Evolutionary conservation across 2,797 vertebrate species (phyloP), one percentile per base, ranked within the genome.

Genomic region (Mormyrus proboscirostris): DNA sequence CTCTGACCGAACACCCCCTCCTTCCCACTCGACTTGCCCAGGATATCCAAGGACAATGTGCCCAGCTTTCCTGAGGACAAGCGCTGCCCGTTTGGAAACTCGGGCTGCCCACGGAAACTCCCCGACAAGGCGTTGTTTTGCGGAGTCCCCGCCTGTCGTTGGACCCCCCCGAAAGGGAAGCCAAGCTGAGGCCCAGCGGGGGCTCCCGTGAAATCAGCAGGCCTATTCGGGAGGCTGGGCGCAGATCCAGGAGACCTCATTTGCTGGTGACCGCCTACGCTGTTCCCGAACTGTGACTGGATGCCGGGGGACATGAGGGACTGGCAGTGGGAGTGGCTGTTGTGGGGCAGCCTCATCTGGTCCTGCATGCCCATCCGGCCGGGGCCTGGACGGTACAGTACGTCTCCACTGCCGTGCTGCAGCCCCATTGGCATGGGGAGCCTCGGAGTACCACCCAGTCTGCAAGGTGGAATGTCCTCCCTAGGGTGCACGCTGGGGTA

Each of bases 1-100:
- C 98, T 99, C 96, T 99, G 98, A 90, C 98, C 98, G 0, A 99
- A 99, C 93, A 98, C 96, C 86, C 94, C 95, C 92, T 97, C 96
- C 94, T 97, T 97, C 90, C 95, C 92, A 90, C 92, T 94, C 12
- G 93, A 92, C 90, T 96, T 96, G 93, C 92, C 95, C 92, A 96
- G 96, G 88, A 95, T 95, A 88, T 96, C 96, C 82, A 96, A 91
- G 0, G 95, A 96, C 57, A 96, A 95, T 0, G 94, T 95, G 6
- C 96, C 96, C 90, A 93, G 92, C 91, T 95, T 94, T 89, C 94
- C 93, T 91, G 95, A 83, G 88, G 95, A 92, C 88, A 90, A 73
- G 89, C 94, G 94, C 87, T 91, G 90, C 25, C 89, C 92, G 88
- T 94, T 90, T 90, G 92, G 88, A 90, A 94, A 87, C 91, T 94